These are phyloP conservation scores for Clarias batrachus DNA, from an alignment of 2,113 vertebrate species.

Conservation along the genomic window DNA sequence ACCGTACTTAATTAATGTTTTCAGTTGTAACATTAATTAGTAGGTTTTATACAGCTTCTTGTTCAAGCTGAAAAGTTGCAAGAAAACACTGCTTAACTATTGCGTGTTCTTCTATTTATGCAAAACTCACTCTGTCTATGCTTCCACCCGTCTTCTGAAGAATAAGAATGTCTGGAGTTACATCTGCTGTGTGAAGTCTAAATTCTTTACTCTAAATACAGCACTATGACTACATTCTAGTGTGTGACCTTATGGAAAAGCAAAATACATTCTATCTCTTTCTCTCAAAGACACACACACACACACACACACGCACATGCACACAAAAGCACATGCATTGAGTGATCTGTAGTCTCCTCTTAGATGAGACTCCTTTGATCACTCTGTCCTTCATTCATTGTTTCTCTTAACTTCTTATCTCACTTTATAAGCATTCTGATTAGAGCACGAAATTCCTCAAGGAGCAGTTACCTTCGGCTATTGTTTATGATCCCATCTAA, in stretches of 20 bases:
- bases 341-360: background rate
- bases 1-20: background rate
- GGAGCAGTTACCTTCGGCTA: background rate
- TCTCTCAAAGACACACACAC: background rate
- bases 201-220: background rate
- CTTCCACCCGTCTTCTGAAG: background rate
- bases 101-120: too few relatives aligned
- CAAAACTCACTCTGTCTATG: background rate
- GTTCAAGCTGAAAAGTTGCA: background rate
- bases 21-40: background rate
- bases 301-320: background rate
- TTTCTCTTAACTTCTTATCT: background rate
- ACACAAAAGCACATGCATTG: background rate
- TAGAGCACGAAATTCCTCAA: background rate
- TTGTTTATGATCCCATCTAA: background rate
- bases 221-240: background rate
- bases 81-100: background rate
- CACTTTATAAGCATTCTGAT: background rate
- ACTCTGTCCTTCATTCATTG: background rate
- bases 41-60: background rate
- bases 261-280: background rate
- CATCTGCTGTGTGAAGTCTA: background rate
- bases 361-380: background rate
- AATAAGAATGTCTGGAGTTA: background rate
- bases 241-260: background rate